These are phyloP conservation scores for Candidula unifasciata DNA, from an alignment of 2,888 invertebrate genomes.

Conservation along the genomic window DNA sequence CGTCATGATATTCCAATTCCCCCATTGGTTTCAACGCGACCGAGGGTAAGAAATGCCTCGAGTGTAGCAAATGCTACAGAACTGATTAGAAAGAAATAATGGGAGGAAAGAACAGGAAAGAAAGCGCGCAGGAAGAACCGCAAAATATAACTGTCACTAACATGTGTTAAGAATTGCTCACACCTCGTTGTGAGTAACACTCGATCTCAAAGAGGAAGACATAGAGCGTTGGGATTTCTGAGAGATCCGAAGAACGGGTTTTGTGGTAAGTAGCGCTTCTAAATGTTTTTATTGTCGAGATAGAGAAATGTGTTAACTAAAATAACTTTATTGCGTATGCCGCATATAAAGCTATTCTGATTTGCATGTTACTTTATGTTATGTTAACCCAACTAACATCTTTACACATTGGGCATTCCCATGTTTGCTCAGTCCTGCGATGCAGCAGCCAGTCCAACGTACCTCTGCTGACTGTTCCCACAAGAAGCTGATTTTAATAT, in stretches of 20 bases:
- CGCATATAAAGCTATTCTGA: no score
- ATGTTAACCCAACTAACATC: no score
- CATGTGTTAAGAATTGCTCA: neutral
- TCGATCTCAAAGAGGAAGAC: neutral
- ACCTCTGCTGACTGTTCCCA: no score
- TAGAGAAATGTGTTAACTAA: no score
- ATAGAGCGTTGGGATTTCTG: neutral
- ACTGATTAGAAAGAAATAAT: neutral
- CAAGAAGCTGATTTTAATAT: no score
- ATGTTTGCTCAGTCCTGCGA: no score
- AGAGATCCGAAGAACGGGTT: neutral
- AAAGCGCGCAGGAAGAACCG: neutral
- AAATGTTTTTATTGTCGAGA: no score
- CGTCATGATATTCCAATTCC: neutral
- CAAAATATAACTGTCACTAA: neutral
- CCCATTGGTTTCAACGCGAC: conserved; percentile 27
- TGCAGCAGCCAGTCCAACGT: no score
- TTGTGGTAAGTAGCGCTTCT: no score
- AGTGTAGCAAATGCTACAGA: neutral
- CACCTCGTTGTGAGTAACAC: neutral
- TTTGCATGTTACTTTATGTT: no score
- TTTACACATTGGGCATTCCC: no score
- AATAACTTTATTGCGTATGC: no score
- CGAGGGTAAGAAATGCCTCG: neutral
- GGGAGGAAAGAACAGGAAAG: neutral